Evolutionary conservation across 2,888 invertebrate species (phyloP).

Genomic region (Charanyca ferruginea): DNA sequence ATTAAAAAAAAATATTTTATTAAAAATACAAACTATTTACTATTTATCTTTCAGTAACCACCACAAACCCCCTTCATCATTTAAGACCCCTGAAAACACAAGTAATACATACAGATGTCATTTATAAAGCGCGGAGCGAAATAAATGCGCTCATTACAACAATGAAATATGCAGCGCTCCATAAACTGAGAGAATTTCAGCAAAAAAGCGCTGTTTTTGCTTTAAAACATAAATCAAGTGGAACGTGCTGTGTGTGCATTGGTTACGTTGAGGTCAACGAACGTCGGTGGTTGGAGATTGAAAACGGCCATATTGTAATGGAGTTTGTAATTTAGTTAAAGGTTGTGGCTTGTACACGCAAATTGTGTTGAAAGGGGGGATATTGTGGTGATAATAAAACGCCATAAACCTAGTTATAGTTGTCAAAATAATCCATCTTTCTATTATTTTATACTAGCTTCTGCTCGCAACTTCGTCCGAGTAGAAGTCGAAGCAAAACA

Average conservation of each 20-base stretch:
- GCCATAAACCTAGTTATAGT: too few relatives aligned
- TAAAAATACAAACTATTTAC: neutral
- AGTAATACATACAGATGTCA: constrained; percentile 26
- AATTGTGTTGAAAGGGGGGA: constrained; percentile 7
- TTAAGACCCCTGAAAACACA: constrained; percentile 5
- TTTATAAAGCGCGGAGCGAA: constrained; percentile 38
- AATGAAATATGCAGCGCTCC: constrained; percentile 40
- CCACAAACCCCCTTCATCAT: constrained; percentile 3
- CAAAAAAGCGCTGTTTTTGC: constrained; percentile 38
- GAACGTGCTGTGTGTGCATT: constrained; percentile 17
- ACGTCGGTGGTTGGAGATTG: constrained; percentile 9
- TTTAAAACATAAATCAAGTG: constrained; percentile 41
- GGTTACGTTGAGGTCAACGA: constrained; percentile 5
- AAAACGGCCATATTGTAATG: constrained; percentile 3
- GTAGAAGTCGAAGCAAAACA: too few relatives aligned
- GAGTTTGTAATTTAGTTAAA: constrained; percentile 37
- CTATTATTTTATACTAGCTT: too few relatives aligned
- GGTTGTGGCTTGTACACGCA: constrained; percentile 11
- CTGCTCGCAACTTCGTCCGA: too few relatives aligned
- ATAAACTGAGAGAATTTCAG: constrained; percentile 17
- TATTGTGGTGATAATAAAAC: neutral
- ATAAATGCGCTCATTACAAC: constrained; percentile 45
- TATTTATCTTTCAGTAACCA: constrained; percentile 4
- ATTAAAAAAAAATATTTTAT: too few relatives aligned
- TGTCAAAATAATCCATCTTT: too few relatives aligned